phyloP scores from a whole-genome alignment of 2,797 vertebrate genomes.

The Hephaestus fuliginosus region DNA sequence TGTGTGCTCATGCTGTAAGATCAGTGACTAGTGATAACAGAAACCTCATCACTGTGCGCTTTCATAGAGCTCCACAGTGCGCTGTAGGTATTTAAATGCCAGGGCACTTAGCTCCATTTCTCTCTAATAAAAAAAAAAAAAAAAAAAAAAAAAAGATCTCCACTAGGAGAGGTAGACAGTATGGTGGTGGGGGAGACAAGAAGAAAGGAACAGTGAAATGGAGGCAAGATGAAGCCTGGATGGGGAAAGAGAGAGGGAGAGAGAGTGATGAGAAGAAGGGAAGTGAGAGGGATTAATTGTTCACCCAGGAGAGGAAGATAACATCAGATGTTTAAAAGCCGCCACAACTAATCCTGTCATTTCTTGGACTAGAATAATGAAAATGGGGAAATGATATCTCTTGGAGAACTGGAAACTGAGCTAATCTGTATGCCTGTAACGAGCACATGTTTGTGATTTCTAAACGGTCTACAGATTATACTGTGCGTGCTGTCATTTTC shows the following conservation, averaged over 20 bases:
- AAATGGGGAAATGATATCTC: conserved; percentile 78
- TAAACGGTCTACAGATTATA: conserved; percentile 53
- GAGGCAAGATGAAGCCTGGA: conserved; percentile 56
- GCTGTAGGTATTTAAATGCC: conserved; percentile 62
- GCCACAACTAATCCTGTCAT: conserved; percentile 84
- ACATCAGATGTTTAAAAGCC: conserved; percentile 85
- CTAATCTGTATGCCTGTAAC: conserved; percentile 72
- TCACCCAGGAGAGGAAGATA: conserved; percentile 83
- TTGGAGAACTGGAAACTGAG: conserved; percentile 71
- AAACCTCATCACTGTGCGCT: conserved; percentile 40
- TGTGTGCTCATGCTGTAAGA: conserved; percentile 3
- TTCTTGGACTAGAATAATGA: conserved; percentile 82
- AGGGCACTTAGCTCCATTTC: conserved; percentile 66
- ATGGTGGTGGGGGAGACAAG: conserved; percentile 3
- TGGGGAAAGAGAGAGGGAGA: conserved; percentile 32
- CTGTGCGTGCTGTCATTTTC: conserved; percentile 32
- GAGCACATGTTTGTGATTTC: conserved; percentile 56
- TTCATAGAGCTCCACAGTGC: conserved; percentile 37
- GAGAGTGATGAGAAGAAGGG: conserved; percentile 66
- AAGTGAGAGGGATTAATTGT: conserved; percentile 84
- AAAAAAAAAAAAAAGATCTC: conserved; percentile 33
- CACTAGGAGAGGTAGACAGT: conserved; percentile 50
- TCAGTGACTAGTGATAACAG: conserved; percentile 46
- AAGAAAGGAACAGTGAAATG: conserved; percentile 41
- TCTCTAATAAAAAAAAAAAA: conserved; percentile 42